A percentile compares a stretch with the other conserved stretches of the same genome.
These are phyloP conservation scores for Eretmochelys imbricata DNA, from an alignment of 2,113 vertebrate genomes.

Conservation along the genomic window DNA sequence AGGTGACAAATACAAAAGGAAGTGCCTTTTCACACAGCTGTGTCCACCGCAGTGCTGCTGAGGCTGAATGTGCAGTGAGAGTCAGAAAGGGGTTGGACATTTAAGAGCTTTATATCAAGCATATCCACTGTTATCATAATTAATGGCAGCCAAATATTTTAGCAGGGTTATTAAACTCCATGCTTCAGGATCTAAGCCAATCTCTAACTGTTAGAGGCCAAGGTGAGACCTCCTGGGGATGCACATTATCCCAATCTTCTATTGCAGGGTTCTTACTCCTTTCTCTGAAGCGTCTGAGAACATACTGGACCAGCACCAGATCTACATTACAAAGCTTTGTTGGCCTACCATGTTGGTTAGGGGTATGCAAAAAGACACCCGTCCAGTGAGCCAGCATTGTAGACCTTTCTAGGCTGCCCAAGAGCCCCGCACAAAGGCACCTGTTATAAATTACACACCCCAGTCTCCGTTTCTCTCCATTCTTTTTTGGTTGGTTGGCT, in stretches of 20 bases:
- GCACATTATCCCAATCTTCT: background rate
- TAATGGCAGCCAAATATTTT: background rate
- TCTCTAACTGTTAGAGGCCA: background rate
- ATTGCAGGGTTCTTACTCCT: background rate
- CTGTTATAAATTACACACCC: background rate
- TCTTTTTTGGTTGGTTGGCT: background rate
- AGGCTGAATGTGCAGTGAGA: background rate
- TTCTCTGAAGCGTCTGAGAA: background rate
- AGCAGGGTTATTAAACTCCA: background rate
- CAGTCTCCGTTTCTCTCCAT: background rate
- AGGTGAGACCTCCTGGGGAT: background rate
- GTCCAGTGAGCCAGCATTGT: background rate
- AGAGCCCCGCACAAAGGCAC: background rate
- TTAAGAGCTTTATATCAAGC: background rate
- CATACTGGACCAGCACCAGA: background rate
- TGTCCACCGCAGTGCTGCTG: too few species aligned
- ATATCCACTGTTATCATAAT: background rate
- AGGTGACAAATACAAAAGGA: background rate
- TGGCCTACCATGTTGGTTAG: background rate
- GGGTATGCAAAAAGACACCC: background rate
- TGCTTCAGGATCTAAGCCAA: background rate
- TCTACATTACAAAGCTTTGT: background rate
- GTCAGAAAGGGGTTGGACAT: background rate
- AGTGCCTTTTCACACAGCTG: background rate
- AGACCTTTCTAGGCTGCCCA: too few species aligned